Base-by-base conservation (phyloP, 2,888 invertebrate genomes). In the Resseliella maxima region DNA sequence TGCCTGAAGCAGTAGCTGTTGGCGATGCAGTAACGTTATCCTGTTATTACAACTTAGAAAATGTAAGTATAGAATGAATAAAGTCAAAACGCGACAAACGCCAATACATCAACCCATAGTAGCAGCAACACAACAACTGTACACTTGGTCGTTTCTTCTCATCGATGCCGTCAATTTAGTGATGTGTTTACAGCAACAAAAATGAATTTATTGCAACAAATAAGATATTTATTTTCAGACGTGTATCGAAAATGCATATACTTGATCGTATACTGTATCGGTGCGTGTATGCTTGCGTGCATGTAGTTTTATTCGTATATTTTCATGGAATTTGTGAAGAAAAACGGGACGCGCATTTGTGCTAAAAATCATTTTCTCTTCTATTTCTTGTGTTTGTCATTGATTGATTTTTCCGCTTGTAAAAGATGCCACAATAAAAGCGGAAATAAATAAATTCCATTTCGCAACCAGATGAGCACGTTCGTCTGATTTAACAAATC, bases 21-120 rank as follows among this genome's bases (percentile, higher is more conserved):
- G 88, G 88, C 18, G 88, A 88, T 46, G 87, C 88, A 36, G 88
- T 88, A 1, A 88, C 88, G 59, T 86, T 88, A 38, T 87, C 88
- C n/a, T 88, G 88, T 87, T 87, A 88, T 86, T 88, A 88, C 86
- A 88, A 88, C 86, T 86, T 88, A 83, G 88, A 88, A 87, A 87
- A 88, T 86, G 88, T 88, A 88, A 88, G 87, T 87, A 72, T 50
- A 87, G 15, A 24, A 24, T 59, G 59, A 59, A 59, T 59, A 24
- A 59, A 59, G 24, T 15, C 46, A 18, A 15, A 59, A 24, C 59
- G 72, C 31, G 72, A 72, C 72, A 72, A 72, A 15, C 1, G 1
- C 72, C 31, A 3, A 72, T 2, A 31, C 72, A 72, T n/a, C n/a
- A n/a, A n/a, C n/a, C n/a, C n/a, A n/a, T n/a, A n/a, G n/a, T n/a